Conservation (phyloP, 2,797 vertebrate species). For the Eulemur mongoz region DNA sequence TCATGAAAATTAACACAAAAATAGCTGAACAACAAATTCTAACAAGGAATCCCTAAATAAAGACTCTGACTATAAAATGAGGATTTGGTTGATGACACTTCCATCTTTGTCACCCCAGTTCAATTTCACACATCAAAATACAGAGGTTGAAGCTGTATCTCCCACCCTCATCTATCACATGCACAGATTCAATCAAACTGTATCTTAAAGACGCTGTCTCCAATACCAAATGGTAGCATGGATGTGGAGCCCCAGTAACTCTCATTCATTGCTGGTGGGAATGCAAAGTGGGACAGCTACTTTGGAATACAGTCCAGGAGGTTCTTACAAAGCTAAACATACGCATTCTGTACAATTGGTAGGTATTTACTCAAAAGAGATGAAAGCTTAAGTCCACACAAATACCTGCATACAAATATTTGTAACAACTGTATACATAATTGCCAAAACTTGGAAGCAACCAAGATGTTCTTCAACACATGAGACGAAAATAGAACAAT, state of each 20-base stretch:
- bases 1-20: neutral
- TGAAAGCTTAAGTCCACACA: slow-evolving; percentile 6
- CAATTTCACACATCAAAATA: neutral
- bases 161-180: neutral
- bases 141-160: neutral
- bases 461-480: neutral
- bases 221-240: neutral
- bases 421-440: neutral
- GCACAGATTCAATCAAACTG: neutral
- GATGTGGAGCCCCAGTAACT: neutral
- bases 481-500: neutral
- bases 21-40: neutral
- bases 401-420: neutral
- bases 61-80: neutral
- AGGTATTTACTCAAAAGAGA: neutral
- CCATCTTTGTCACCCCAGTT: neutral
- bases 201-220: neutral
- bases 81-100: neutral
- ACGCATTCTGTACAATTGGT: neutral
- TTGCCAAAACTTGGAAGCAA: neutral
- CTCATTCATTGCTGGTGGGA: neutral
- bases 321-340: neutral
- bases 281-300: neutral
- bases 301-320: neutral
- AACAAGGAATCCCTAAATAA: neutral